phyloP scores from a whole-genome alignment of 2,888 invertebrate species.

The Orthosia gothica region DNA sequence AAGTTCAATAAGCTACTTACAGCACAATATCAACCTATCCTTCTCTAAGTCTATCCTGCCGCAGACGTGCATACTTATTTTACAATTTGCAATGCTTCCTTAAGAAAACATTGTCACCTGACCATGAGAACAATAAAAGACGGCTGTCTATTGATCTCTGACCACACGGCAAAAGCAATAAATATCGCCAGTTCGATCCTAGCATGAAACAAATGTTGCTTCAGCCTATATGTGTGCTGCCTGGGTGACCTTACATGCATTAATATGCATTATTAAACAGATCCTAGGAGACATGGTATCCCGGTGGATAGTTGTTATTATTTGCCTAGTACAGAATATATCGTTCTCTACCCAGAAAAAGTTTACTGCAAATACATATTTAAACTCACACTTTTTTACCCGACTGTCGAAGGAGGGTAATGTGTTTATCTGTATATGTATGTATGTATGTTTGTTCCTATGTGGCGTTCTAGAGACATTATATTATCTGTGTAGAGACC shows the following conservation, averaged over 20 bases:
- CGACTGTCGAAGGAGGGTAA: too few relatives aligned
- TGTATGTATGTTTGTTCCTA: too few relatives aligned
- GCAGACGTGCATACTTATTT: neutral
- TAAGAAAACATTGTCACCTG: neutral
- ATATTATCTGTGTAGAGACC: too few relatives aligned
- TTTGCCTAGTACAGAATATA: neutral
- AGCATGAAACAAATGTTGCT: constrained; percentile 36
- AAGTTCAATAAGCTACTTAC: neutral
- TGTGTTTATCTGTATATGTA: too few relatives aligned
- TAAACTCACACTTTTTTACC: too few relatives aligned
- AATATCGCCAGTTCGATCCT: constrained; percentile 25
- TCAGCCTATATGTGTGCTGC: constrained; percentile 35
- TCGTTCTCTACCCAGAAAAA: neutral
- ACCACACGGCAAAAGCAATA: constrained; percentile 50
- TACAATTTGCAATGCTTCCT: neutral
- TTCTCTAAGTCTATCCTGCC: neutral
- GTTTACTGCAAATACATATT: neutral
- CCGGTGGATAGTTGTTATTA: neutral
- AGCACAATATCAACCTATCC: neutral
- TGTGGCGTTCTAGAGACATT: too few relatives aligned
- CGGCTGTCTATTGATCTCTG: constrained; percentile 15
- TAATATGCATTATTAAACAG: constrained; percentile 1
- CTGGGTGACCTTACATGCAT: neutral
- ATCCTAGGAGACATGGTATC: neutral
- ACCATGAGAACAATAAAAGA: constrained; percentile 26